A percentile compares a stretch with the other conserved stretches of the same genome.
Evolutionary conservation across 1,140 invertebrate genomes (phyloP).

Genomic region (Drosophila athabasca): DNA sequence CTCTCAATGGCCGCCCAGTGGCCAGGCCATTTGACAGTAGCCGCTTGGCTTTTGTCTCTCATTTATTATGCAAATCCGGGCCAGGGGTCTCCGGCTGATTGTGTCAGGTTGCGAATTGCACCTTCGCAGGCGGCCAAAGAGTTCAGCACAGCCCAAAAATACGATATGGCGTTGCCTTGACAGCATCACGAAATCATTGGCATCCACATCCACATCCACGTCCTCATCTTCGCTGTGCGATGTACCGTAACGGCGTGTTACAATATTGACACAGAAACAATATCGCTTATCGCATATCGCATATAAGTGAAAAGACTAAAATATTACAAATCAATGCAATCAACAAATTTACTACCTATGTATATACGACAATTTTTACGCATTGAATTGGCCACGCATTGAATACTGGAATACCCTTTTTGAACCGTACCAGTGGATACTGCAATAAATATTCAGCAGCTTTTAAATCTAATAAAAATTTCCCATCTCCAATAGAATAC

Average conservation of each 20-base stretch:
- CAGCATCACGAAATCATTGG: not conserved
- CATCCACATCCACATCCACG: too few species aligned
- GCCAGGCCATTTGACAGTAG: conserved; percentile 68
- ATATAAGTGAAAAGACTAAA: conserved; percentile 55
- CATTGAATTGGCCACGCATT: too few species aligned
- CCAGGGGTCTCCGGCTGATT: conserved; percentile 18
- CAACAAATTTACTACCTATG: conserved; percentile 23
- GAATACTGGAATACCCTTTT: too few species aligned
- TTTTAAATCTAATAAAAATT: too few species aligned
- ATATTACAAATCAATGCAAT: conserved; percentile 60
- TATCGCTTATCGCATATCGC: conserved; percentile 50
- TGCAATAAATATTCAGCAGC: too few species aligned
- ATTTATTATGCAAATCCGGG: conserved; percentile 78
- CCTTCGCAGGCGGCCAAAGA: conserved; percentile 49
- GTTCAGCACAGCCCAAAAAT: conserved; percentile 64
- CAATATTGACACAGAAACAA: conserved; percentile 25
- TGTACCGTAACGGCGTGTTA: too few species aligned
- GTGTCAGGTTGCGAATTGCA: conserved; percentile 32
- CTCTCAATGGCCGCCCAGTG: conserved; percentile 5
- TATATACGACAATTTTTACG: conserved; percentile 27
- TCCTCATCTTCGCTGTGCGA: too few species aligned
- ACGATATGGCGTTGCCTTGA: not conserved
- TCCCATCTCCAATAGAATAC: too few species aligned
- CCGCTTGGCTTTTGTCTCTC: conserved; percentile 77
- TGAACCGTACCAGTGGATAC: too few species aligned